Percentiles rank a stretch among this genome's conserved stretches.
Evolutionary conservation across 2,797 vertebrate species (phyloP).

Genomic region (Harpagifer antarcticus): DNA sequence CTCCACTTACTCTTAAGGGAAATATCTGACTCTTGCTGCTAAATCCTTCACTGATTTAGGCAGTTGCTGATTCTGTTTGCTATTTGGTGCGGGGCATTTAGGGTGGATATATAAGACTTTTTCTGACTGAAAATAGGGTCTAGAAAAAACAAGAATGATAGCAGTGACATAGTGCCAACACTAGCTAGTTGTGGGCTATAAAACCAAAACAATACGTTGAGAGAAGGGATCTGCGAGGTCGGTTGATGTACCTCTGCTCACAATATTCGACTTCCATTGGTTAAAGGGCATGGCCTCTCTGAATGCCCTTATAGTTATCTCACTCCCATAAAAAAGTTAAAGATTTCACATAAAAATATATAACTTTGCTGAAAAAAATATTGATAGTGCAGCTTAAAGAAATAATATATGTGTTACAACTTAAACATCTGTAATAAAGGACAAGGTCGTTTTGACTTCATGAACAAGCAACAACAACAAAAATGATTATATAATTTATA

Average conservation of each 20-base stretch:
- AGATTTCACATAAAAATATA: no score
- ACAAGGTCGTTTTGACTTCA: not conserved
- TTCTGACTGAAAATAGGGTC: not conserved
- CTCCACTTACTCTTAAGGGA: not conserved
- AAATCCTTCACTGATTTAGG: constrained; percentile 5
- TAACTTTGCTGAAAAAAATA: not conserved
- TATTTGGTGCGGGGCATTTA: constrained; percentile 2
- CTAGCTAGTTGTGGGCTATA: not conserved
- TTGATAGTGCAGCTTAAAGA: constrained; percentile 1
- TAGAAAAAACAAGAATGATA: not conserved
- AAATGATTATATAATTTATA: not conserved
- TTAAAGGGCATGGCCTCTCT: no score
- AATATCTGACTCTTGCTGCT: constrained; percentile 7
- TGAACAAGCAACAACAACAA: not conserved
- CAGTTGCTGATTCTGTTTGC: constrained; percentile 3
- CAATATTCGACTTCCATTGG: no score
- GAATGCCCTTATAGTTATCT: not conserved
- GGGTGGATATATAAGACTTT: not conserved
- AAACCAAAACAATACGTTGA: constrained; percentile 15
- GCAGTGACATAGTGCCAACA: not conserved
- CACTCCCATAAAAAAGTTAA: no score
- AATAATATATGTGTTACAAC: not conserved
- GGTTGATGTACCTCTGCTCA: no score
- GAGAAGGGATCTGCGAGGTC: not conserved
- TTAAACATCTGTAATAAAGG: not conserved